phyloP scores from a whole-genome alignment of 2,888 invertebrate genomes.

The Drosophila bunnanda region DNA sequence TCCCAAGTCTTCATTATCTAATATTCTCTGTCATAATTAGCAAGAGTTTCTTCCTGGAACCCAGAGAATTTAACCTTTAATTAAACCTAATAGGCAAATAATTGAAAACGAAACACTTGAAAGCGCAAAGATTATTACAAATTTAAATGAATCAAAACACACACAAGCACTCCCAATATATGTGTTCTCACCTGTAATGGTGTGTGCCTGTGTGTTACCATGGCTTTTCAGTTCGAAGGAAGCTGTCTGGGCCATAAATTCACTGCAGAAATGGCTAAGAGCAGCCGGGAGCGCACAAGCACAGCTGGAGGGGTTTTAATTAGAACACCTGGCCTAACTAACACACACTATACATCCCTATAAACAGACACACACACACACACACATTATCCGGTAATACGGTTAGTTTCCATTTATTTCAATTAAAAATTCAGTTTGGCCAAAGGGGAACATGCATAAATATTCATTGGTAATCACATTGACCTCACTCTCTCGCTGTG shows the following conservation, averaged over 20 bases:
- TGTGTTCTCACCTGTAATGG: slow-evolving; percentile 13
- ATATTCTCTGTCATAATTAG: not conserved
- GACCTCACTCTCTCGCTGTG: slow-evolving; percentile 19
- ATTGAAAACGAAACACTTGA: slow-evolving; percentile 50
- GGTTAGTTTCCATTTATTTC: slow-evolving; percentile 57
- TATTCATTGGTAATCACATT: slow-evolving; percentile 66
- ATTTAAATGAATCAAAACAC: slow-evolving; percentile 33
- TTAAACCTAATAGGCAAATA: slow-evolving; percentile 37
- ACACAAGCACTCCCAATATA: slow-evolving; percentile 1
- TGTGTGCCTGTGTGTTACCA: slow-evolving; percentile 3
- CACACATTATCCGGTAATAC: slow-evolving; percentile 37
- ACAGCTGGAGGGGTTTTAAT: slow-evolving; percentile 60
- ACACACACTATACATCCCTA: not conserved
- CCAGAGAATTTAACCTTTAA: slow-evolving; percentile 10
- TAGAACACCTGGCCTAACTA: slow-evolving; percentile 44
- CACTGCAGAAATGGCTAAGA: slow-evolving; percentile 21
- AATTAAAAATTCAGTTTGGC: slow-evolving; percentile 58
- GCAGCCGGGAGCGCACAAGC: slow-evolving; percentile 11
- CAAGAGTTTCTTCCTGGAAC: not conserved
- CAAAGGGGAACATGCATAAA: slow-evolving; percentile 45
- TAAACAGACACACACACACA: slow-evolving; percentile 2
- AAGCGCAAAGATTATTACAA: slow-evolving; percentile 47
- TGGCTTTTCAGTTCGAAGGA: slow-evolving; percentile 14
- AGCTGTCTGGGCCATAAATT: slow-evolving; percentile 52
- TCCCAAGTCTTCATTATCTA: not conserved